These are phyloP conservation scores for Perithous albicinctus DNA, from an alignment of 2,888 invertebrate genomes.

Conservation along the genomic window DNA sequence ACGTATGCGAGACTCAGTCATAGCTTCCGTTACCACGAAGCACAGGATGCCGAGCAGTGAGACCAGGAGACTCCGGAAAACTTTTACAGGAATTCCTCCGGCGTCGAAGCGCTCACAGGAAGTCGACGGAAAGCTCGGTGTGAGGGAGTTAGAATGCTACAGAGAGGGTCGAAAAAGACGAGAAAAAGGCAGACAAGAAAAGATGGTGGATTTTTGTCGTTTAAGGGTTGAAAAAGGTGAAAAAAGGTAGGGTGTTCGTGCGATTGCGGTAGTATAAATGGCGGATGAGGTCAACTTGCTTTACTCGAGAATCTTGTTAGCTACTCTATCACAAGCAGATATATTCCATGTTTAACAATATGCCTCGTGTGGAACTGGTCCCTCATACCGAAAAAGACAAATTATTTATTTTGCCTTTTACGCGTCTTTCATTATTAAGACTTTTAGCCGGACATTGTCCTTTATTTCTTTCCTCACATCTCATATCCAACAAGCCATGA, in stretches of 20 bases:
- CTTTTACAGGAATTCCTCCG: constrained; percentile 62
- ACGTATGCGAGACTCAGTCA: constrained; percentile 64
- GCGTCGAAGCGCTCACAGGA: constrained; percentile 53
- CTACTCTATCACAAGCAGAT: neutral
- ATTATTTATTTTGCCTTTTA: constrained; percentile 35
- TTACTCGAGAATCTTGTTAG: constrained; percentile 18
- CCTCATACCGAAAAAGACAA: constrained; percentile 26
- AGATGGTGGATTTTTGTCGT: constrained; percentile 26
- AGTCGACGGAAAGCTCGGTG: constrained; percentile 33
- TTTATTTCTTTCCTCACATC: neutral
- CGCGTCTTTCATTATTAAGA: constrained; percentile 42
- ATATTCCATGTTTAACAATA: neutral
- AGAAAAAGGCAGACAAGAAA: constrained; percentile 26
- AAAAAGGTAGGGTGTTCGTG: constrained; percentile 6
- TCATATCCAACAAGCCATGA: neutral
- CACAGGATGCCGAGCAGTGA: neutral
- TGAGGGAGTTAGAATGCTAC: constrained; percentile 42
- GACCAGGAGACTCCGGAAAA: constrained; percentile 51
- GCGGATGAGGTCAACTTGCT: constrained; percentile 44
- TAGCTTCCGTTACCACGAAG: constrained; percentile 58
- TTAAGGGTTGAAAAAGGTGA: constrained; percentile 27
- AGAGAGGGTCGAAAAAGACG: constrained; percentile 21
- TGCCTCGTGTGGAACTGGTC: constrained; percentile 15
- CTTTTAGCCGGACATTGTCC: constrained; percentile 27
- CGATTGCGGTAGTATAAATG: constrained; percentile 36